phyloP scores from a whole-genome alignment of 2,113 vertebrate species.

The Sylvietta virens region DNA sequence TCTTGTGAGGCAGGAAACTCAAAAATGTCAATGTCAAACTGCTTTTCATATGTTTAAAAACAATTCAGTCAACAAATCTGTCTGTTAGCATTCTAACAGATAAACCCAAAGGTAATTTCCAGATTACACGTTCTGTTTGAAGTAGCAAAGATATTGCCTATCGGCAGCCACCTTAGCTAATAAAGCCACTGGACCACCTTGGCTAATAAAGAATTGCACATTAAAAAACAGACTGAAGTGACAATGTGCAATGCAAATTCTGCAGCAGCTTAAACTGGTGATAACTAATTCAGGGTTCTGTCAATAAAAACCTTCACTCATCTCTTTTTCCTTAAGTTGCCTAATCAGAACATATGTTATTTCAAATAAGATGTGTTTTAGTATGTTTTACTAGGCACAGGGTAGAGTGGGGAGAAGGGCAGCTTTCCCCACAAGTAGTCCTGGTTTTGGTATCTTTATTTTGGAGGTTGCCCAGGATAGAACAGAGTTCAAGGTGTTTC shows the following conservation, averaged over 20 bases:
- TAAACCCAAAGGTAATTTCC: not conserved
- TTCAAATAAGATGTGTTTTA: not conserved
- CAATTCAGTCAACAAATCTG: not conserved
- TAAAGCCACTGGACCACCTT: not conserved
- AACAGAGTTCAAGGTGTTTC: not conserved
- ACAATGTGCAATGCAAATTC: not conserved
- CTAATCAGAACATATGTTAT: not conserved
- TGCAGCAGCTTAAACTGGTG: not conserved
- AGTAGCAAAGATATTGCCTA: not conserved
- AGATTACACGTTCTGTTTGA: not conserved
- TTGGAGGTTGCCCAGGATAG: not conserved
- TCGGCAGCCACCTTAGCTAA: not conserved
- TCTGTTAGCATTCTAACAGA: not conserved
- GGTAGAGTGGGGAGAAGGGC: not conserved
- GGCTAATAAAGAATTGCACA: not conserved
- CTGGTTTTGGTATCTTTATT: not conserved
- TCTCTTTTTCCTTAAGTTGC: not conserved
- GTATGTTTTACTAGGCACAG: not conserved
- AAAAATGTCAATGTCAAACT: not conserved
- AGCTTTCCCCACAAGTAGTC: not conserved
- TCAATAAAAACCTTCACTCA: not conserved
- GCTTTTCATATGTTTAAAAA: not conserved
- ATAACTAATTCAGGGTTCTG: not conserved
- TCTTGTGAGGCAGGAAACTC: not conserved
- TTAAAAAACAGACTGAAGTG: not conserved